Evolutionary conservation across 2,113 vertebrate genomes (phyloP), one percentile per base, ranked within the genome.

Genomic region (Toxostoma redivivum): DNA sequence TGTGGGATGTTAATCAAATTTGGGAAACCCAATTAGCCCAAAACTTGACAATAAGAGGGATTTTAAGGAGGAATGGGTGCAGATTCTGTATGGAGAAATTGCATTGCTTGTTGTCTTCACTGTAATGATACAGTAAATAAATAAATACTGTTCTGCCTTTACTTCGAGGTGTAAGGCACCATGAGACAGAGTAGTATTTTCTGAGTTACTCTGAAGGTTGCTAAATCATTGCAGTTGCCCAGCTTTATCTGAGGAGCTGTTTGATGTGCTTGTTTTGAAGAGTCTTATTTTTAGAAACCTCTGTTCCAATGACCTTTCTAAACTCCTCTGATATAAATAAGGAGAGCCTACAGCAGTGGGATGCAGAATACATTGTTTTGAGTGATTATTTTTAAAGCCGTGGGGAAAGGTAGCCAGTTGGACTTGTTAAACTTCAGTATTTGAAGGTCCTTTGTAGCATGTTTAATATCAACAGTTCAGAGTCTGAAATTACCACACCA

Each of bases 241-340:
- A 93, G 80, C 72, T 90, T 94, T 95, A 90, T 92, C 93, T 94
- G 90, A 96, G 85, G 88, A 74, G 71, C 85, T 93, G 48, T 97
- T 97, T 96, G 92, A 95, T 95, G 89, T 95, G 22, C 92, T 95
- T 95, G 94, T 96, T 97, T 97, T 95, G 91, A 95, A 95, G 89
- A 94, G 91, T n/a, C 56, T 73, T 97, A 94, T 96, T 96, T 97
- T 97, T 96, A 97, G 94, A 93, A 96, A 86, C 67, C 67, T 88
- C 92, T 94, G 78, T 95, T 97, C 82, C 65, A 83, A 65, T 93
- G 93, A 97, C 96, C 94, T 96, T 96, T 96, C 66, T 92, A 82
- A 90, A 81, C 79, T 95, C 38, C 64, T 91, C 81, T 94, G 92
- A 67, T 95, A 93, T 83, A 95, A 95, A 96, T 94, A 87, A 92